Evolutionary conservation across 2,113 vertebrate genomes (phyloP), one percentile per base, ranked within the genome.

Genomic region (Triplophysa siluroides): DNA sequence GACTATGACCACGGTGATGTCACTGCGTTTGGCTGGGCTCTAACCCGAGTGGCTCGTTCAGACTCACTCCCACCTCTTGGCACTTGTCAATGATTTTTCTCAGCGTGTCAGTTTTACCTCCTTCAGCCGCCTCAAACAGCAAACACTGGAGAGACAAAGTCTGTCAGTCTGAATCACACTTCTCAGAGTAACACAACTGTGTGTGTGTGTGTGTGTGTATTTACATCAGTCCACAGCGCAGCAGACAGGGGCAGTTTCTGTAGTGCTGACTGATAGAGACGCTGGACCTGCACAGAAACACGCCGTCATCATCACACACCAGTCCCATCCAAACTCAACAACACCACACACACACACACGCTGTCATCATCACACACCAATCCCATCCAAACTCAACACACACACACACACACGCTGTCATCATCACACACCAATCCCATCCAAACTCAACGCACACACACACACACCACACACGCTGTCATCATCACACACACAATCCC

Each of bases 211-310:
- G n/a, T 63, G 47, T 54, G 38, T 50, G 83, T 2, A 87, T 85
- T 99, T 98, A 99, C 97, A 98, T 98, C 93, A 96, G 94, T 98
- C 97, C 97, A 98, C 83, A 98, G 95, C 90, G 93, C 92, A 86
- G 96, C 96, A 90, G 95, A 97, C 85, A 98, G 95, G 61, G 96
- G 96, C 85, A 99, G 94, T 91, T 95, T 94, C 86, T 94, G 94
- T 84, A 97, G 93, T 81, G 96, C 96, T 90, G 96, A 95, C 88
- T 96, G 95, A 90, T 96, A 98, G 83, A 98, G 94, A 83, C 92
- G 95, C 78, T 95, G 93, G 81, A 97, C 96, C 97, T 98, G 90
- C 71, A 93, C 92, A 26, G 71, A 76, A 78, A 66, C 56, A 62
- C 19, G 12, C 47, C 3, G 77, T 75, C 61, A 75, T 70, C 70